Evolutionary conservation across 2,797 vertebrate species (phyloP).

Genomic region (Glyptemys insculpta): DNA sequence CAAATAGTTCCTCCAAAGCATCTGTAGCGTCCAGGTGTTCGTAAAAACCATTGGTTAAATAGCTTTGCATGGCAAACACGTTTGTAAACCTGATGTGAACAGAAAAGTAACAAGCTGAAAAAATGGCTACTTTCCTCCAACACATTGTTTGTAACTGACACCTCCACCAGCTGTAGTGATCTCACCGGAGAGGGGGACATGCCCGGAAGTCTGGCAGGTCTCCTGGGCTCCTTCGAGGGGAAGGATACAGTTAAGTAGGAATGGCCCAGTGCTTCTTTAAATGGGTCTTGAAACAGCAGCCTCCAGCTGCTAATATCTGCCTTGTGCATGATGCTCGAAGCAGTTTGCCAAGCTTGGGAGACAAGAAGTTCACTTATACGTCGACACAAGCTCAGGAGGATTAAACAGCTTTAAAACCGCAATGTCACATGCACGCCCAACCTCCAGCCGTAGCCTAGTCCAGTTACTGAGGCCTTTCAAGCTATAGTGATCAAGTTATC

Average conservation of each 20-base stretch:
- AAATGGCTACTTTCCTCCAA: background rate
- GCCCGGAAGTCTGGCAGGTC: background rate
- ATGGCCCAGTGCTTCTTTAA: background rate
- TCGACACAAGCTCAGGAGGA: background rate
- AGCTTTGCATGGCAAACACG: background rate
- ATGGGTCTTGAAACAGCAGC: background rate
- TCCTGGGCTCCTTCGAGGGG: background rate
- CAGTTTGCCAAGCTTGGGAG: background rate
- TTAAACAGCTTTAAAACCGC: background rate
- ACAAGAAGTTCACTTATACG: background rate
- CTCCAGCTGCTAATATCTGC: background rate
- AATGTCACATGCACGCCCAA: too few relatives aligned
- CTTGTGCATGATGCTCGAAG: background rate
- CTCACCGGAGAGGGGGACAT: too few relatives aligned
- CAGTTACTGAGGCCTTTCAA: too few relatives aligned
- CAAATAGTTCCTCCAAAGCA: background rate
- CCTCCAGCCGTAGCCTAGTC: too few relatives aligned
- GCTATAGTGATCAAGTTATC: too few relatives aligned
- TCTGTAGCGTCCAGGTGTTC: background rate
- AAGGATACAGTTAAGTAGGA: background rate
- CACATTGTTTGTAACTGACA: background rate
- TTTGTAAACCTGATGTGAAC: background rate
- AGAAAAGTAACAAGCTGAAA: background rate
- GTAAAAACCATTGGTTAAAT: background rate
- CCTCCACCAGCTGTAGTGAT: background rate